Evolutionary conservation across 2,888 invertebrate genomes (phyloP).

Genomic region (Malthinus flaveolus): DNA sequence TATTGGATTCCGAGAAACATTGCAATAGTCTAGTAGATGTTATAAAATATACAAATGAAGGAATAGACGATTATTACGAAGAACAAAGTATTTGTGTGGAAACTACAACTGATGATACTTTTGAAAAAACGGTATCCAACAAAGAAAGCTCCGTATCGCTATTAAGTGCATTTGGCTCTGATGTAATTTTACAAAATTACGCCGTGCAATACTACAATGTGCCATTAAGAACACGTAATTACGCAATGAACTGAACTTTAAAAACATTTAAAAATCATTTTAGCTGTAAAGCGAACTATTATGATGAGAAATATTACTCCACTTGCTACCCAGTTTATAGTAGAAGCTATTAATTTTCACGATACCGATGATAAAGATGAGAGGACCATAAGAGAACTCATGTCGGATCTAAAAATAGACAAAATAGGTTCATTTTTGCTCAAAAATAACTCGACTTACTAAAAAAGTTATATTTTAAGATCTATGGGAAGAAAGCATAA

Average conservation of each 20-base stretch:
- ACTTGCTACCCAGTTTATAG: constrained; percentile 36
- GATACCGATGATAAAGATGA: constrained; percentile 28
- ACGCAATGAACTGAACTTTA: not conserved
- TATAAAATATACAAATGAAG: not conserved
- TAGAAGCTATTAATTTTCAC: constrained; percentile 44
- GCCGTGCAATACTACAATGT: constrained; percentile 34
- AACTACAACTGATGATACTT: not conserved
- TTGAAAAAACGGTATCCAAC: not conserved
- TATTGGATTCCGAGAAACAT: not conserved
- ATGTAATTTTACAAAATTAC: constrained; percentile 30
- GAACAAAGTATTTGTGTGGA: not conserved
- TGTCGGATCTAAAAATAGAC: constrained; percentile 31
- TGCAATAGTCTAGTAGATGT: not conserved
- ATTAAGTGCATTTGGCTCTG: constrained; percentile 17
- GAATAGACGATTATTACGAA: not conserved
- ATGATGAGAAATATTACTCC: constrained; percentile 52
- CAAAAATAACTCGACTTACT: not conserved
- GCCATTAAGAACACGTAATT: constrained; percentile 41
- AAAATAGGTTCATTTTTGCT: constrained; percentile 27
- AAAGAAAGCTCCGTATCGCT: not conserved
- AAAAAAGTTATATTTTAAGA: constrained; percentile 29
- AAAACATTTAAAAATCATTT: not conserved
- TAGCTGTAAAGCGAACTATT: constrained; percentile 43
- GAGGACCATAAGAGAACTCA: constrained; percentile 23
- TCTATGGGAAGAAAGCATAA: constrained; percentile 43